Conservation (phyloP, 2,113 vertebrate species). For the Psilopsiagon aurifrons region DNA sequence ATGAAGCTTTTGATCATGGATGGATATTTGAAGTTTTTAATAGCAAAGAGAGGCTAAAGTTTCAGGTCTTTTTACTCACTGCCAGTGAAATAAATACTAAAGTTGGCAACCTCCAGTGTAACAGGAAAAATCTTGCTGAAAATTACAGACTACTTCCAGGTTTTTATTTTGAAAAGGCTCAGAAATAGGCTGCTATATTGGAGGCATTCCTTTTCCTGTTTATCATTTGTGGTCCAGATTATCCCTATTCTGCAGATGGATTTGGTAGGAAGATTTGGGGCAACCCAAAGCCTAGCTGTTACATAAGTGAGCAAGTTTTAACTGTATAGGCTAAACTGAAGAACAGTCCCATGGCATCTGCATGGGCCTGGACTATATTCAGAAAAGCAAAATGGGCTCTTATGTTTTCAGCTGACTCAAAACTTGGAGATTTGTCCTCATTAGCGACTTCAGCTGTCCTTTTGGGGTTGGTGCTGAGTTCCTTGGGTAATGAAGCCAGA, state of each 20-base stretch:
- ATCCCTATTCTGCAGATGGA: neutral
- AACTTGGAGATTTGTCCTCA: neutral
- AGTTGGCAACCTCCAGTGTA: neutral
- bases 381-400: neutral
- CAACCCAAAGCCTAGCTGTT: neutral
- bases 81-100: slow-evolving; percentile 20
- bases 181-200: neutral
- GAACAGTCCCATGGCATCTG: neutral
- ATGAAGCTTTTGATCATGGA: slow-evolving; percentile 10
- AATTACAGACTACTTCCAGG: slow-evolving; percentile 2
- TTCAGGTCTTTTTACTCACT: slow-evolving; percentile 36
- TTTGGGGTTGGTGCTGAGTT: neutral
- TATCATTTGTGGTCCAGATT: neutral
- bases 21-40: slow-evolving; percentile 8
- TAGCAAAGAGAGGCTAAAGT: neutral
- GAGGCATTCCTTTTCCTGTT: neutral
- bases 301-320: neutral
- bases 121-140: slow-evolving; percentile 16
- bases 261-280: neutral
- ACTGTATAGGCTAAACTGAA: neutral
- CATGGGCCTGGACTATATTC: neutral
- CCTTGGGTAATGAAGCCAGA: neutral
- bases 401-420: neutral
- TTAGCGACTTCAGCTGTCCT: neutral
- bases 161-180: slow-evolving; percentile 10